Conservation (phyloP, 2,113 vertebrate species). For the Mungos mungo region DNA sequence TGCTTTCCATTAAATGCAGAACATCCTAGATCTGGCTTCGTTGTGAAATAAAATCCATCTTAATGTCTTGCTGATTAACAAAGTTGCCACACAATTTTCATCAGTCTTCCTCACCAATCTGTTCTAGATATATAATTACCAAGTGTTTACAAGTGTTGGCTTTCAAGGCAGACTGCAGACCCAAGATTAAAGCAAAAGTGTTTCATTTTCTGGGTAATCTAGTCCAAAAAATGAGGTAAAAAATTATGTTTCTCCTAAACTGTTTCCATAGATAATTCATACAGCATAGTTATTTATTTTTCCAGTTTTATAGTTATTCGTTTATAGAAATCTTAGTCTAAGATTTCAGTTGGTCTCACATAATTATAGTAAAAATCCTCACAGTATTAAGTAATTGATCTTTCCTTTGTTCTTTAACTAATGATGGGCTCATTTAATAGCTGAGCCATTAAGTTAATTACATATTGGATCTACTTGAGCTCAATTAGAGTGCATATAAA, state of each 20-base stretch:
- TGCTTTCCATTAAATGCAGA: slow-evolving; percentile 38
- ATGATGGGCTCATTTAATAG: slow-evolving; percentile 51
- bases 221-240: neutral
- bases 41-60: slow-evolving; percentile 46
- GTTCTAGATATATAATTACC: slow-evolving; percentile 5
- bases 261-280: slow-evolving; percentile 36
- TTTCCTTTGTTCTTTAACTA: slow-evolving; percentile 66
- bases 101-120: slow-evolving; percentile 52
- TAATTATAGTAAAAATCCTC: slow-evolving; percentile 26
- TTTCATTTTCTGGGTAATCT: slow-evolving; percentile 15
- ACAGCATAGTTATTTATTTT: neutral
- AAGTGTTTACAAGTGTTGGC: slow-evolving; percentile 29
- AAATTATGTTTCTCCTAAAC: neutral
- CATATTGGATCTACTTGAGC: slow-evolving; percentile 35
- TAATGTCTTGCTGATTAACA: slow-evolving; percentile 36
- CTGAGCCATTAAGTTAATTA: slow-evolving; percentile 72
- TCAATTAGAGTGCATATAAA: slow-evolving; percentile 50
- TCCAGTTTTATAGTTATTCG: neutral
- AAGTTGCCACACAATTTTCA: slow-evolving; percentile 38
- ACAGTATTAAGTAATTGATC: slow-evolving; percentile 49
- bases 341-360: slow-evolving; percentile 28
- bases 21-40: slow-evolving; percentile 37
- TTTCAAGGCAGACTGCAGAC: neutral
- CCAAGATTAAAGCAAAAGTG: slow-evolving; percentile 18
- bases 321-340: slow-evolving; percentile 17